phyloP scores from a whole-genome alignment of 2,888 invertebrate genomes.

The Amblyjoppa proteus region DNA sequence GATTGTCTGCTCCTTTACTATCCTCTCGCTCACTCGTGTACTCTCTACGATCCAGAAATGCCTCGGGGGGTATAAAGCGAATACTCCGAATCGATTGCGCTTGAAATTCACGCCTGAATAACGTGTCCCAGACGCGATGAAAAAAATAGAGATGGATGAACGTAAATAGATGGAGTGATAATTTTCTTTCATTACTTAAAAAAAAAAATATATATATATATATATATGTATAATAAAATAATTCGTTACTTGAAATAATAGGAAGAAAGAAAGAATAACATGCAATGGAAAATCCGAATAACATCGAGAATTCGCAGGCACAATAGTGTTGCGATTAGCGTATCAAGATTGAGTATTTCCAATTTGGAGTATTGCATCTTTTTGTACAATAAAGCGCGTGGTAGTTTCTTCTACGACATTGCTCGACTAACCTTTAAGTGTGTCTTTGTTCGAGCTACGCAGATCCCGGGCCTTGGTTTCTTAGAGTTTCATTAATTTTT shows the following conservation, averaged over 20 bases:
- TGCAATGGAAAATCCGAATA: no score
- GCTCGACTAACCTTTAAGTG: neutral
- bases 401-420: neutral
- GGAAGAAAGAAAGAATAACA: no score
- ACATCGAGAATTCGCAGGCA: no score
- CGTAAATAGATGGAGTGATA: neutral
- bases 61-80: conserved; percentile 60
- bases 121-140: neutral
- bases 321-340: no score
- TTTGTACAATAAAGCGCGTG: neutral
- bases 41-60: conserved; percentile 54
- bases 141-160: neutral
- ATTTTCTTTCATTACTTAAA: neutral
- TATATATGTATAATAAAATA: no score
- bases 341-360: neutral
- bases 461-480: neutral
- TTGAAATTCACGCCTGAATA: conserved; percentile 54
- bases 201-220: no score
- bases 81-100: conserved; percentile 59
- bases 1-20: neutral
- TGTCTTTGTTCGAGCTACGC: neutral
- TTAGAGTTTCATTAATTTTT: neutral
- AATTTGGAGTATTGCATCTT: neutral
- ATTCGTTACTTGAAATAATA: no score
- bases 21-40: conserved; percentile 24